phyloP scores from a whole-genome alignment of 1,140 invertebrate species.

The Trachelipus rathkii region DNA sequence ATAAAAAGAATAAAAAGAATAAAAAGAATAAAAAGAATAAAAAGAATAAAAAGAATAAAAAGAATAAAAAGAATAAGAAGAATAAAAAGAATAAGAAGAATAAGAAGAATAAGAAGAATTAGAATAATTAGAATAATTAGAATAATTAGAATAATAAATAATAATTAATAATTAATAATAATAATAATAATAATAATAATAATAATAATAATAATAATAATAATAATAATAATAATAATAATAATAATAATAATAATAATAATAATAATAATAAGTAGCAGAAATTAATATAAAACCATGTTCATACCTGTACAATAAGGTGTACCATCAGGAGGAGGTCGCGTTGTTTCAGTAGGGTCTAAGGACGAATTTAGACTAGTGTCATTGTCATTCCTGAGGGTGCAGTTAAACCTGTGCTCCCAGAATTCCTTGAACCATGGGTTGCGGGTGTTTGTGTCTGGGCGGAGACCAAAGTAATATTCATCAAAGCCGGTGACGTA shows the following conservation, averaged over 20 bases:
- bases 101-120: no score
- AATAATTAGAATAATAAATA: no score
- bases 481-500: conserved; percentile 63
- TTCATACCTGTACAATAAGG: background rate
- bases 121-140: no score
- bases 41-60: no score
- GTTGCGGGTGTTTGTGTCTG: conserved; percentile 58
- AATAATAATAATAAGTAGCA: background rate
- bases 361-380: conserved; percentile 31
- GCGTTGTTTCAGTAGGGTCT: background rate
- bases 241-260: background rate
- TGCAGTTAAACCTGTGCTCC: conserved; percentile 59
- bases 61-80: no score
- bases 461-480: conserved; percentile 63
- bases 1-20: no score
- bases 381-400: conserved; percentile 53
- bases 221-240: conserved; percentile 11
- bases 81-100: no score
- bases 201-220: background rate
- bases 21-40: no score
- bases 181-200: no score
- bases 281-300: no score
- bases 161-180: no score
- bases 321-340: background rate
- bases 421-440: conserved; percentile 70